Conservation (phyloP, 2,888 invertebrate species). For the Nomada hirtipes region DNA sequence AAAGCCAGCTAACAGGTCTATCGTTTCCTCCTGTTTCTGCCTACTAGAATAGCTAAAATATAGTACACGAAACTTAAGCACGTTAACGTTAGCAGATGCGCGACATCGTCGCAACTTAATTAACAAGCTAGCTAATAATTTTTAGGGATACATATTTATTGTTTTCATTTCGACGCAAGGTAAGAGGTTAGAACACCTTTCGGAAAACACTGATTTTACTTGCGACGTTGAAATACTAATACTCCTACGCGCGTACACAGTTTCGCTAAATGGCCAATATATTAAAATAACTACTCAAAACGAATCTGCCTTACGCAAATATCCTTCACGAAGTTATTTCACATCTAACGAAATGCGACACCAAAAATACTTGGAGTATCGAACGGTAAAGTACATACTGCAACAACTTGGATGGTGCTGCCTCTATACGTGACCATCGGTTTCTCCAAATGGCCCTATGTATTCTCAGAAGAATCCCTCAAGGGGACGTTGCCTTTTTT, state of each 20-base stretch:
- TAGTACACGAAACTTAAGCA: background rate
- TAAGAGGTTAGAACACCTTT: slow-evolving; percentile 51
- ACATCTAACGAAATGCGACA: slow-evolving; percentile 48
- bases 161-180: slow-evolving; percentile 21
- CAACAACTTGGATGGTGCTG: slow-evolving; percentile 48
- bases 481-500: background rate
- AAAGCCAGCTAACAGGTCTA: background rate
- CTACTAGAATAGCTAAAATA: background rate
- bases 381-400: slow-evolving; percentile 53
- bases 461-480: background rate
- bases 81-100: background rate
- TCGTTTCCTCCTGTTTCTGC: background rate
- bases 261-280: slow-evolving; percentile 17
- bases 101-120: background rate
- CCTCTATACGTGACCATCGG: slow-evolving; percentile 12
- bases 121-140: background rate
- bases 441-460: background rate
- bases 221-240: slow-evolving; percentile 8
- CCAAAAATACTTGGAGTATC: slow-evolving; percentile 37
- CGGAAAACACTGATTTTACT: slow-evolving; percentile 13
- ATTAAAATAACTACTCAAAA: slow-evolving; percentile 6
- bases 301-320: slow-evolving; percentile 36
- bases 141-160: slow-evolving; percentile 41
- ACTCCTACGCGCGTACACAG: slow-evolving; percentile 17
- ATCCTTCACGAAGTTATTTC: slow-evolving; percentile 32